Conservation (phyloP, 2,888 invertebrate genomes). For the Falcaria lacertinaria region DNA sequence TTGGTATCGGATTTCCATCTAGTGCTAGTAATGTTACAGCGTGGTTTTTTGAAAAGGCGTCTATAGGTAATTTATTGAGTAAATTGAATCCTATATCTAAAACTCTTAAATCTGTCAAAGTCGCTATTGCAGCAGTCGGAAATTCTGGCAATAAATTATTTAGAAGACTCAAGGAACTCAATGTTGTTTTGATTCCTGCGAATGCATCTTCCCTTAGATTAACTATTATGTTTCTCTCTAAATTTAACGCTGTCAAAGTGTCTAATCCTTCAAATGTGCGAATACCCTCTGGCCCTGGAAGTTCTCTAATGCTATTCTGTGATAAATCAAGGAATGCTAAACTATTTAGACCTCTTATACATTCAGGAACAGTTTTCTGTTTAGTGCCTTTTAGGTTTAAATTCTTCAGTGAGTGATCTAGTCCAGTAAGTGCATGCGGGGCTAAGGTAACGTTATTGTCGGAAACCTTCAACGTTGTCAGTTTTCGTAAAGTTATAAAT, state of each 20-base stretch:
- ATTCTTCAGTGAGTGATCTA: conserved; percentile 91
- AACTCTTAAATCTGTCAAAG: conserved; percentile 89
- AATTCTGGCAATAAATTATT: conserved; percentile 94
- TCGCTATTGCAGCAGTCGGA: conserved; percentile 88
- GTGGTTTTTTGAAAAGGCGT: conserved; percentile 90
- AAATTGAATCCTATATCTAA: conserved; percentile 96
- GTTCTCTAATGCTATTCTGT: conserved; percentile 90
- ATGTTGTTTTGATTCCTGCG: conserved; percentile 86
- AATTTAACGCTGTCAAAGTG: conserved; percentile 90
- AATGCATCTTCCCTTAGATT: conserved; percentile 88
- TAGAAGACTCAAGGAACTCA: conserved; percentile 92
- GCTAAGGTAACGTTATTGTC: conserved; percentile 91
- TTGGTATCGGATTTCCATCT: conserved; percentile 93
- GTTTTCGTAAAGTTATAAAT: conserved; percentile 84
- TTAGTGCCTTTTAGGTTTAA: conserved; percentile 93
- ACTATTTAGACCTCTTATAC: conserved; percentile 86
- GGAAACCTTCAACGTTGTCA: conserved; percentile 90
- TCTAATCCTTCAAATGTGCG: conserved; percentile 88
- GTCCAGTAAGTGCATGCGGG: conserved; percentile 85
- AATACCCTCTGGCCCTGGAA: conserved; percentile 85
- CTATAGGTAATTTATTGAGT: conserved; percentile 87
- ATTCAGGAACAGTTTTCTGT: conserved; percentile 88
- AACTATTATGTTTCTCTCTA: conserved; percentile 93
- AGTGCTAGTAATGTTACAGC: conserved; percentile 92
- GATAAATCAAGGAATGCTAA: conserved; percentile 94